Conservation (phyloP, 2,113 vertebrate genomes). For the Salvelinus sp. region DNA sequence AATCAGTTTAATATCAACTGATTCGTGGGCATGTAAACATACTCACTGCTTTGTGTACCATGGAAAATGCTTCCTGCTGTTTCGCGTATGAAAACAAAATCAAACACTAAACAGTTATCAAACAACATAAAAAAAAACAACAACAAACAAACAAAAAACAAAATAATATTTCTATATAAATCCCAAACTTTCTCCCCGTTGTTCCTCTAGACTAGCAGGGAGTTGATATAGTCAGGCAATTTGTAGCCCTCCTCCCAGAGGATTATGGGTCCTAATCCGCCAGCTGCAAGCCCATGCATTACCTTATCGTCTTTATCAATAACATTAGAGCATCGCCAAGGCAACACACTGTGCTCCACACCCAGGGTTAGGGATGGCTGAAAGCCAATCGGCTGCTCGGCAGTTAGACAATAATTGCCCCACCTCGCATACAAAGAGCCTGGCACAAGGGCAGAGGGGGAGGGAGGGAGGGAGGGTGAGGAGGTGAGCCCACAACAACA, state of each 20-base stretch:
- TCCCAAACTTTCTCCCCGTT: not conserved
- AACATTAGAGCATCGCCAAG: conserved; percentile 50
- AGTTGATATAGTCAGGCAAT: conserved; percentile 7
- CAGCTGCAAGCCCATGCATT: conserved; percentile 68
- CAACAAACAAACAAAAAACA: not conserved
- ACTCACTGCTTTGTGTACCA: conserved; percentile 1
- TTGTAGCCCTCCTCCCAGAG: conserved; percentile 49
- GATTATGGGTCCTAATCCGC: conserved; percentile 66
- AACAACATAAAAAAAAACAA: conserved; percentile 15
- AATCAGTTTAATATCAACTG: too few species aligned
- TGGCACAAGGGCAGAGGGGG: conserved; percentile 5
- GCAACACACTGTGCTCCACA: conserved; percentile 26
- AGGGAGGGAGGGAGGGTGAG: not conserved
- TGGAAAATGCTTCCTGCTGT: conserved; percentile 6
- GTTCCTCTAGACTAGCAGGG: not conserved
- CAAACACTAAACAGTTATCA: conserved; percentile 25
- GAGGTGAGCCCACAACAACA: too few species aligned
- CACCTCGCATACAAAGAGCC: conserved; percentile 23
- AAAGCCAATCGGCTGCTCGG: conserved; percentile 30
- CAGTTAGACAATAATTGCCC: conserved; percentile 40
- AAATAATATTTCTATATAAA: not conserved
- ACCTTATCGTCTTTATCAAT: conserved; percentile 70
- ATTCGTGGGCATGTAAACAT: too few species aligned
- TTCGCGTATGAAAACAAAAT: conserved; percentile 19
- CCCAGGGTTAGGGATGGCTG: conserved; percentile 7